These are phyloP conservation scores for Solea senegalensis DNA, from an alignment of 2,113 vertebrate species.

Conservation along the genomic window DNA sequence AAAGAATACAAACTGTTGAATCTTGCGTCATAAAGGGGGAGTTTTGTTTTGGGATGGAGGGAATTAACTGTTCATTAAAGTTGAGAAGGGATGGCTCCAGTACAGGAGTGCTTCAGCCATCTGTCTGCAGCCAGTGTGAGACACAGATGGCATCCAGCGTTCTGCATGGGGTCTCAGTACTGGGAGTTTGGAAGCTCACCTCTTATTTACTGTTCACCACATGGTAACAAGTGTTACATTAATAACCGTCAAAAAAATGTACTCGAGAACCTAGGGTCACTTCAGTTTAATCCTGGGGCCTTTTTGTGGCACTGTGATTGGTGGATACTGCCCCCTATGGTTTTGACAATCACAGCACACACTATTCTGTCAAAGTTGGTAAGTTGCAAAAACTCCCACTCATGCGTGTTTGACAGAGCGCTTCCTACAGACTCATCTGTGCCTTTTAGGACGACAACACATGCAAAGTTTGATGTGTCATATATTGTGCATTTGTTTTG, in stretches of 20 bases:
- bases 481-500: constrained; percentile 1
- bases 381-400: constrained; percentile 8
- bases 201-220: constrained; percentile 55
- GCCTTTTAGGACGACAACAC: background rate
- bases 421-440: constrained; percentile 1
- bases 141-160: constrained; percentile 69
- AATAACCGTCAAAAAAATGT: constrained; percentile 18
- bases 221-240: constrained; percentile 34
- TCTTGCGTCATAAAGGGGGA: constrained; percentile 3
- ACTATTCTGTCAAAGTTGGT: constrained; percentile 25
- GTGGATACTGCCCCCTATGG: constrained; percentile 67
- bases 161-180: constrained; percentile 56
- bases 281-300: background rate
- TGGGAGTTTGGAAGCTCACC: constrained; percentile 48
- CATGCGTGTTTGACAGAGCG: constrained; percentile 3
- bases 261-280: background rate
- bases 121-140: constrained; percentile 58
- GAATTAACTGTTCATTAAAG: constrained; percentile 57
- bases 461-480: background rate
- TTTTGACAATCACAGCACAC: constrained; percentile 36
- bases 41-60: background rate
- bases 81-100: constrained; percentile 53
- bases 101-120: constrained; percentile 70
- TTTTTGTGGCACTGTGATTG: constrained; percentile 29
- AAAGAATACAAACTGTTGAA: background rate